These are phyloP conservation scores for Alosa sapidissima DNA, from an alignment of 2,797 vertebrate species.

Conservation along the genomic window DNA sequence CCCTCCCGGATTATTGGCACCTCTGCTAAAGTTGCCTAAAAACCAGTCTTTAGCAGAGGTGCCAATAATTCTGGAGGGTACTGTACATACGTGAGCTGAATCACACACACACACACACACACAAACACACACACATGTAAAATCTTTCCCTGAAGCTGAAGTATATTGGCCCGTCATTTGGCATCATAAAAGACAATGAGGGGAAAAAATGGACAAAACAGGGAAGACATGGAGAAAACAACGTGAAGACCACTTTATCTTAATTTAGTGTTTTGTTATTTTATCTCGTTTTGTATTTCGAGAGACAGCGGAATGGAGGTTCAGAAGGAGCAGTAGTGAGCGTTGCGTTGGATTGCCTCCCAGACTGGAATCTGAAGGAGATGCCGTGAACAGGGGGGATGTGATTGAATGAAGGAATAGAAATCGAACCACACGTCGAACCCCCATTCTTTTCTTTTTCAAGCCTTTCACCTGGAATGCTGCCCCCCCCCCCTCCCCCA, in stretches of 20 bases:
- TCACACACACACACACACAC: constrained; percentile 30
- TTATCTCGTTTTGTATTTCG: background rate
- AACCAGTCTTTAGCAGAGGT: no score
- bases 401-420: background rate
- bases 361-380: background rate
- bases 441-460: background rate
- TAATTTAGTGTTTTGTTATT: background rate
- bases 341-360: background rate
- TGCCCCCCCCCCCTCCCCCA: background rate
- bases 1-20: no score
- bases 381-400: background rate
- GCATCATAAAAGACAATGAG: background rate
- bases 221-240: background rate
- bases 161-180: background rate
- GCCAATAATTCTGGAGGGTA: no score
- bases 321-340: background rate
- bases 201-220: background rate
- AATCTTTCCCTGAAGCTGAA: constrained; percentile 14
- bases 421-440: background rate
- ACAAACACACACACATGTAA: constrained; percentile 27
- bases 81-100: no score
- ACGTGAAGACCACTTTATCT: background rate
- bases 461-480: background rate
- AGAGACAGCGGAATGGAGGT: background rate
- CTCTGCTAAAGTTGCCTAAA: no score